Percentiles rank a stretch among this genome's conserved stretches.
These are phyloP conservation scores for Drosophila pandora DNA, from an alignment of 1,140 invertebrate genomes.

Conservation along the genomic window DNA sequence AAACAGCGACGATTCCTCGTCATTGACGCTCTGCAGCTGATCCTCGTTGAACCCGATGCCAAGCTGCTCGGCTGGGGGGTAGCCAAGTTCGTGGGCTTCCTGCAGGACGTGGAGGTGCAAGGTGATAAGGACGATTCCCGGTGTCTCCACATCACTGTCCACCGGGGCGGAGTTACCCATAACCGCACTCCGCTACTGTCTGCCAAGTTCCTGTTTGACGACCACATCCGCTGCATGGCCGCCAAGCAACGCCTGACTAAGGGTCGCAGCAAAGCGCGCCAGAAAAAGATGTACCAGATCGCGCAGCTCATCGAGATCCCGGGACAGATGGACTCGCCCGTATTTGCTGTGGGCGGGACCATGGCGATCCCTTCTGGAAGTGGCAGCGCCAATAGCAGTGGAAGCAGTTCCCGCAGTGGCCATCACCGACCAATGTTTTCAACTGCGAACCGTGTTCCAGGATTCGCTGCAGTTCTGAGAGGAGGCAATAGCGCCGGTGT, in stretches of 20 bases:
- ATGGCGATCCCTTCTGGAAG: slow-evolving; percentile 59
- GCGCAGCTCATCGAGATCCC: slow-evolving; percentile 94
- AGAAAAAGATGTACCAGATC: slow-evolving; percentile 98
- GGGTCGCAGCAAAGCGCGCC: slow-evolving; percentile 97
- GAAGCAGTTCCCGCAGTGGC: slow-evolving; percentile 60
- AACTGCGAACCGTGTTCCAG: slow-evolving; percentile 87
- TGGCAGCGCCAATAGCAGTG: slow-evolving; percentile 54
- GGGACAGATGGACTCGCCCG: slow-evolving; percentile 86
- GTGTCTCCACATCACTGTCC: slow-evolving; percentile 97
- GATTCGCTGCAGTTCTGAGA: slow-evolving; percentile 88
- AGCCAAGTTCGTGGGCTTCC: slow-evolving; percentile 95
- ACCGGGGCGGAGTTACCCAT: slow-evolving; percentile 88
- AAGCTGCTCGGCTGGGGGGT: slow-evolving; percentile 97
- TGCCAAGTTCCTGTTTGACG: slow-evolving; percentile 98
- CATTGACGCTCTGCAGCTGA: slow-evolving; percentile 96
- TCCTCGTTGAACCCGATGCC: slow-evolving; percentile 97
- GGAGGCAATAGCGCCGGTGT: slow-evolving; percentile 84
- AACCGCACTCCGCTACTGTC: slow-evolving; percentile 92
- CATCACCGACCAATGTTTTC: slow-evolving; percentile 86
- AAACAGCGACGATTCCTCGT: slow-evolving; percentile 97
- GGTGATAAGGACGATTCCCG: slow-evolving; percentile 98
- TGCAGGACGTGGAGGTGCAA: slow-evolving; percentile 92
- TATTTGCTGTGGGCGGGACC: slow-evolving; percentile 77
- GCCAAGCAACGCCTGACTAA: slow-evolving; percentile 93
- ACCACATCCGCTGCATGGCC: slow-evolving; percentile 99